These are phyloP conservation scores for Drosophila parvula DNA, from an alignment of 1,140 invertebrate species.

Conservation along the genomic window DNA sequence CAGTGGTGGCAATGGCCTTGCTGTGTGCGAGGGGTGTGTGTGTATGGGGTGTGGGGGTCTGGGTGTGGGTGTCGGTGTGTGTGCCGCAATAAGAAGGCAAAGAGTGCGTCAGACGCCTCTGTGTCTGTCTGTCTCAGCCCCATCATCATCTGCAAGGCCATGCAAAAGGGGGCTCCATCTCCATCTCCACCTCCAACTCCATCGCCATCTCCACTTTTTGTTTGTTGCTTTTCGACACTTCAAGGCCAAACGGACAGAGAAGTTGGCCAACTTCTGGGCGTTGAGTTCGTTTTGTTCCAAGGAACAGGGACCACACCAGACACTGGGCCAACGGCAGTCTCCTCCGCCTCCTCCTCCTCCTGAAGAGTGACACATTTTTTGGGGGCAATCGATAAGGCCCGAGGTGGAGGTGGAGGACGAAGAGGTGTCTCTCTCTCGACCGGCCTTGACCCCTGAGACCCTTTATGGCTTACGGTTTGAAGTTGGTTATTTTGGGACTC, in stretches of 20 bases:
- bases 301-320: conserved; percentile 11
- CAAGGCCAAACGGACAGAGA: conserved; percentile 47
- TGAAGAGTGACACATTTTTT: conserved; percentile 35
- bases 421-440: background rate
- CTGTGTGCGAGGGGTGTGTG: background rate
- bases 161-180: background rate
- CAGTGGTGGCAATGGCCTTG: background rate
- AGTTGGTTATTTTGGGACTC: conserved; percentile 6
- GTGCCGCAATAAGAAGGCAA: conserved; percentile 16
- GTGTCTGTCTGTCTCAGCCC: conserved; percentile 10
- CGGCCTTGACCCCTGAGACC: conserved; percentile 9
- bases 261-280: conserved; percentile 37
- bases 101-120: conserved; percentile 8
- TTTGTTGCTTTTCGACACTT: conserved; percentile 52
- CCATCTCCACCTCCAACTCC: background rate
- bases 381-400: conserved; percentile 32
- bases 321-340: background rate
- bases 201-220: conserved; percentile 1
- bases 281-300: conserved; percentile 24
- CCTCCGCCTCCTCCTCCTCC: background rate
- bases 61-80: background rate
- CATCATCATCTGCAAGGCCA: background rate
- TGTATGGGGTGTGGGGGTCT: background rate
- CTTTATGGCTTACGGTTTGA: conserved; percentile 8
- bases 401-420: background rate